Evolutionary conservation across 37 sponge, comb jelly and placozoan genomes (phyloP), one percentile per base, ranked within the genome.

Genomic region (Axinella damicornis): DNA sequence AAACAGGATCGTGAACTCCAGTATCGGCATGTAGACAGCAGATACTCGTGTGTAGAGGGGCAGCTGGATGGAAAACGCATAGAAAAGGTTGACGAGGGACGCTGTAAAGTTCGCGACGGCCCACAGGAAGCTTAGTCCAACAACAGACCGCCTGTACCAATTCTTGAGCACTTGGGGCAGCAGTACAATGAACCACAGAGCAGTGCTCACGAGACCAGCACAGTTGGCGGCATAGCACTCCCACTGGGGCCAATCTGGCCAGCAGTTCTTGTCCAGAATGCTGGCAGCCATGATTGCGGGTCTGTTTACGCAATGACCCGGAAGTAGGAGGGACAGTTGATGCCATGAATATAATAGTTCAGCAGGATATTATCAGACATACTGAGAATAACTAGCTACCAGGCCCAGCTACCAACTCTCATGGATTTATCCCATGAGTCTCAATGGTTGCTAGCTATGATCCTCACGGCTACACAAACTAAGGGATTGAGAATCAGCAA

Each of bases 51-150:
- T 59, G 27, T 86, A 86, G 60, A 77, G 69, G 69, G 87, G 87
- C 6, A 86, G 61, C 6, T 39, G 1, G 24, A 76, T 28, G 58
- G 68, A 55, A 37, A 86, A 86, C 22, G 64, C 78, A 52, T 78
- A 86, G 79, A 86, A 86, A 1, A 86, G 61, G 87, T 86, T 86
- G 18, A 86, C 77, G 13, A 86, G 79, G 12, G 87, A 86, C 2
- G 87, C 87, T 28, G 87, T 86, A 72, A 86, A 86, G 87, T 86
- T 86, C 0, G 87, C 87, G 2, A 77, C 76, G 22, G 87, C 87
- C 87, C 87, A 86, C 5, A 86, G 72, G 39, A 86, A 86, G 79
- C 87, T 86, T 15, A 86, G 62, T 22, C 87, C 87, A 1, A 19
- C 60, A 12, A 86, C 87, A 13, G 87, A 86, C 15, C 79, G 27